Evolutionary conservation across 2,113 vertebrate species (phyloP), one percentile per base, ranked within the genome.

Genomic region (Azemiops feae): DNA sequence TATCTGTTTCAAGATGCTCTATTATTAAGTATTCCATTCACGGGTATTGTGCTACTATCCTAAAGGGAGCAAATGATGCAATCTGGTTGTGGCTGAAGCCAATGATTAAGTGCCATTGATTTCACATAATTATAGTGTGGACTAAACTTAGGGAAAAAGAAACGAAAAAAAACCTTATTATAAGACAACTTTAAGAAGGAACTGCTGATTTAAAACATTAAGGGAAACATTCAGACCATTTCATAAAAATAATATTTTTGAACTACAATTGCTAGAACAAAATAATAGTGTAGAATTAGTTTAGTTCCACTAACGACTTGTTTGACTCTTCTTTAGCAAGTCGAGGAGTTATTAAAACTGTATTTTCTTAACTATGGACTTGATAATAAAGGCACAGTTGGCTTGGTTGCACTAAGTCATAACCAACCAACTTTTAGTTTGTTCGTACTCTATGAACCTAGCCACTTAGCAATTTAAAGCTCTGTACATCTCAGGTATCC

Each of bases 1-100:
- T 54, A 4, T 0, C 3, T 9, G 1, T 7, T 23, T 25, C 9
- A 39, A 34, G 39, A 0, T 0, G 92, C 5, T 60, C 87, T 89
- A 30, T 53, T 91, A 88, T 20, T 34, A 92, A 92, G 27, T 91
- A 45, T 93, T 91, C 50, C 10, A 0, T 88, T 74, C n/a, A 55
- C 1, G 55, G 20, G 30, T 57, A 45, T 89, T 43, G 74, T 81
- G 5, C n/a, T 89, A 74, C 50, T 22, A 20, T 89, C 43, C 69
- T 4, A 18, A 58, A 25, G 10, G 23, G 25, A 55, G 53, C 23
- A 89, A 74, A 55, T 23, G 87, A 27, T 45, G 39, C 9, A 74
- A 57, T 30, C 25, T 43, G 55, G 16, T 57, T 57, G 43, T n/a
- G 53, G 45, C 27, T 86, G 43, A 91, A 86, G 53, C n/a, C 50